Percentiles rank a stretch among this genome's conserved stretches.
Conservation (phyloP, 2,888 invertebrate genomes). For the Zaprionus lineosus region DNA sequence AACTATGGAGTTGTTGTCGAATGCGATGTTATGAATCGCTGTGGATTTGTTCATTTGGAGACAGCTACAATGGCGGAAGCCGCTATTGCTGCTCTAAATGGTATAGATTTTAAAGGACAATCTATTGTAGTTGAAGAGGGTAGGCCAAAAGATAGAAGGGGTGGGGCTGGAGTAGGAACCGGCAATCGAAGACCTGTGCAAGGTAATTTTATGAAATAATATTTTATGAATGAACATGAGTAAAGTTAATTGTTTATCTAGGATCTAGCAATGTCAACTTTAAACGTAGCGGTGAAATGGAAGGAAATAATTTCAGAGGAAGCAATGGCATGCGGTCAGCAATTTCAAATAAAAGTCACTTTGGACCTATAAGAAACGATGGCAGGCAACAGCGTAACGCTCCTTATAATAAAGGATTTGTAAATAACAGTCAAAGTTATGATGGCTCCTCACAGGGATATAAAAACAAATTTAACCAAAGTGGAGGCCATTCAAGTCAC, state of each 20-base stretch:
- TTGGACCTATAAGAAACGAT: conserved; percentile 71
- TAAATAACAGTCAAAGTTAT: conserved; percentile 48
- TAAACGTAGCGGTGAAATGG: conserved; percentile 67
- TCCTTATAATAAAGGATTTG: conserved; percentile 57
- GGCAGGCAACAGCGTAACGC: conserved; percentile 66
- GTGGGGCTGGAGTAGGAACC: conserved; percentile 81
- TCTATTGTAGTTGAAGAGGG: conserved; percentile 93
- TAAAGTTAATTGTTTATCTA: no score
- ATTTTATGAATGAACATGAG: no score
- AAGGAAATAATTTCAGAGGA: conserved; percentile 47
- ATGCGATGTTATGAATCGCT: conserved; percentile 96
- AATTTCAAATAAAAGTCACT: conserved; percentile 42
- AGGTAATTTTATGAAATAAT: no score
- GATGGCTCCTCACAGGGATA: conserved; percentile 43
- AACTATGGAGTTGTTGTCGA: conserved; percentile 94
- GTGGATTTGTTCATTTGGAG: conserved; percentile 96
- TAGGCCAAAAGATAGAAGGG: conserved; percentile 87
- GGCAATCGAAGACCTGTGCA: conserved; percentile 50
- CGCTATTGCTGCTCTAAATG: conserved; percentile 91
- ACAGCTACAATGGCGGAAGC: conserved; percentile 91
- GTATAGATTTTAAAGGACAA: conserved; percentile 91
- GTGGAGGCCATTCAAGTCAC: conserved; percentile 23
- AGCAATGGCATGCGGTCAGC: conserved; percentile 28
- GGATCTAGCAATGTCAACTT: conserved; percentile 37
- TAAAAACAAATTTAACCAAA: conserved; percentile 56